Evolutionary conservation across 1,140 invertebrate genomes (phyloP).

Genomic region (Cyclina sinensis): DNA sequence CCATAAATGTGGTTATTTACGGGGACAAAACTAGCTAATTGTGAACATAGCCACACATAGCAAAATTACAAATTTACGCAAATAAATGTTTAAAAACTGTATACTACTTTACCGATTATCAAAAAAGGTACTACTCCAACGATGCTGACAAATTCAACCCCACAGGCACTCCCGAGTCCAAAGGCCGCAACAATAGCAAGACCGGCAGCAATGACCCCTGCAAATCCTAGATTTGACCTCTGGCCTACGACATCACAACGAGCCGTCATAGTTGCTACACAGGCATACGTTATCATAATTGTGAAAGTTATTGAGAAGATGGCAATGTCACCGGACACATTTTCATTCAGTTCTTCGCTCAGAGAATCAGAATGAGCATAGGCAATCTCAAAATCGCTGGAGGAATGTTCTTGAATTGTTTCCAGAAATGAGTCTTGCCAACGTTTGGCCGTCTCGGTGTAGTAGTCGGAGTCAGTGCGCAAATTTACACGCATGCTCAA

Average conservation of each 20-base stretch:
- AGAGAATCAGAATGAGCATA: conserved; percentile 71
- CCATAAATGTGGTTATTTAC: neutral
- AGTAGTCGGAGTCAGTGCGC: neutral
- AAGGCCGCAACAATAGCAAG: conserved; percentile 96
- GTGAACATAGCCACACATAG: neutral
- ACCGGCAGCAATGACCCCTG: conserved; percentile 95
- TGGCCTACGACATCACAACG: conserved; percentile 88
- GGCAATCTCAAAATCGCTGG: conserved; percentile 28
- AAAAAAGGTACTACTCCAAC: conserved; percentile 97
- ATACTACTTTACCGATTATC: conserved; percentile 93
- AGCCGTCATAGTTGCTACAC: conserved; percentile 69
- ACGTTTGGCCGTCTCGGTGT: neutral
- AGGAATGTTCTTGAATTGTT: conserved; percentile 24
- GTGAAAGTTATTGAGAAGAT: conserved; percentile 74
- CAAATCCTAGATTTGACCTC: conserved; percentile 96
- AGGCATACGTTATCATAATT: conserved; percentile 78
- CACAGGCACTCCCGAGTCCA: conserved; percentile 95
- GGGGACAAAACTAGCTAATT: too few relatives aligned
- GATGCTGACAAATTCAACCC: conserved; percentile 97
- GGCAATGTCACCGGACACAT: conserved; percentile 68
- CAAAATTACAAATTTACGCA: neutral
- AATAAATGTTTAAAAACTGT: neutral
- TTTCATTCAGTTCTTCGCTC: conserved; percentile 69
- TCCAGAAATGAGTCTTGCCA: conserved; percentile 50
- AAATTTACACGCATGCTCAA: conserved; percentile 53